Conservation (phyloP, 1,140 invertebrate genomes). For the Musca vetustissima region DNA sequence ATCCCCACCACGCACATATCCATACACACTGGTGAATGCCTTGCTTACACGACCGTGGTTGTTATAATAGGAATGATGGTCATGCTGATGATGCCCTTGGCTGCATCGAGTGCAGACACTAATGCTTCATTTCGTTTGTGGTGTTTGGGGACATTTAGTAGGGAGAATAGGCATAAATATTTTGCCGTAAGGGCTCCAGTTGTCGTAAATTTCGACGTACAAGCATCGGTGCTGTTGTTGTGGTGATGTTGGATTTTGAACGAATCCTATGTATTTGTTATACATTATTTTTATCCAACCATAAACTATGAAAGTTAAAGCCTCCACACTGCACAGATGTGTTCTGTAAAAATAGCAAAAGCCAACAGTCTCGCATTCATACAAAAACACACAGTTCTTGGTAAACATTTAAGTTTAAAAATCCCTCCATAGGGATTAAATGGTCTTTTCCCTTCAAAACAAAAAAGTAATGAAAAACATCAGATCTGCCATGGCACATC, state of each 20-base stretch:
- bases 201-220: conserved; percentile 8
- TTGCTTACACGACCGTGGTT: background rate
- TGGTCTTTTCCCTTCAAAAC: background rate
- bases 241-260: background rate
- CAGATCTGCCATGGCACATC: background rate
- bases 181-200: background rate
- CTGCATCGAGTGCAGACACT: conserved; percentile 5
- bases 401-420: conserved; percentile 17
- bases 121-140: conserved; percentile 17
- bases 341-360: conserved; percentile 18
- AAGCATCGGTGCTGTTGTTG: background rate
- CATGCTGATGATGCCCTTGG: background rate
- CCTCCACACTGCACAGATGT: conserved; percentile 10
- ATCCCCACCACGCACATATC: background rate
- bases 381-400: conserved; percentile 1
- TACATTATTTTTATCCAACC: conserved; percentile 14
- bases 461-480: background rate
- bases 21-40: background rate
- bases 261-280: conserved; percentile 6
- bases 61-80: background rate
- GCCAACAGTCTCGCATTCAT: background rate
- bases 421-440: conserved; percentile 18
- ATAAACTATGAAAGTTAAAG: conserved; percentile 18
- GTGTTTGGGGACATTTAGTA: conserved; percentile 18
- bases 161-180: background rate